Conservation (phyloP, 2,113 vertebrate species). For the Camelus dromedarius region DNA sequence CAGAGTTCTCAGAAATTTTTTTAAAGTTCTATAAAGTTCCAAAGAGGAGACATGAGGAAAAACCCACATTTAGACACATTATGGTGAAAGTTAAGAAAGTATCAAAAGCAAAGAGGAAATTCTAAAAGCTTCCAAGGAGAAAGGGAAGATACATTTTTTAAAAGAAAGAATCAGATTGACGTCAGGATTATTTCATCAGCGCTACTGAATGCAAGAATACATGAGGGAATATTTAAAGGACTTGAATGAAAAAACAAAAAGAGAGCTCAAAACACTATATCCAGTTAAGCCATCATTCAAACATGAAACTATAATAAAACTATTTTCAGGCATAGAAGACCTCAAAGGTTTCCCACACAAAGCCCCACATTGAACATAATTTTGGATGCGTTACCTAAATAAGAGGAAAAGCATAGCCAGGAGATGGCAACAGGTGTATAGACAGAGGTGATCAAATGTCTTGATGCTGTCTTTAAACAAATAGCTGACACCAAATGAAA, state of each 20-base stretch:
- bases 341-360: conserved; percentile 48
- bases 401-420: background rate
- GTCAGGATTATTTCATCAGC: conserved; percentile 28
- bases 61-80: background rate
- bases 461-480: background rate
- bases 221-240: conserved; percentile 11
- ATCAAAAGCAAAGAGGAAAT: conserved; percentile 42
- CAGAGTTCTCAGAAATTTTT: background rate
- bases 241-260: background rate
- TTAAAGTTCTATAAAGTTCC: background rate
- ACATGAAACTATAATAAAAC: conserved; percentile 43
- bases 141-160: background rate
- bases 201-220: background rate
- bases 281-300: conserved; percentile 50
- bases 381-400: conserved; percentile 28
- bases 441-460: background rate
- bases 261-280: conserved; percentile 32
- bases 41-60: conserved; percentile 35
- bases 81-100: background rate
- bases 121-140: background rate
- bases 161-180: background rate
- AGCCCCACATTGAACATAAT: background rate
- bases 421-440: background rate
- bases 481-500: background rate
- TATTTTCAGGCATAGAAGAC: conserved; percentile 13